These are phyloP conservation scores for Macrotis lagotis DNA, from an alignment of 2,113 vertebrate species.

Conservation along the genomic window DNA sequence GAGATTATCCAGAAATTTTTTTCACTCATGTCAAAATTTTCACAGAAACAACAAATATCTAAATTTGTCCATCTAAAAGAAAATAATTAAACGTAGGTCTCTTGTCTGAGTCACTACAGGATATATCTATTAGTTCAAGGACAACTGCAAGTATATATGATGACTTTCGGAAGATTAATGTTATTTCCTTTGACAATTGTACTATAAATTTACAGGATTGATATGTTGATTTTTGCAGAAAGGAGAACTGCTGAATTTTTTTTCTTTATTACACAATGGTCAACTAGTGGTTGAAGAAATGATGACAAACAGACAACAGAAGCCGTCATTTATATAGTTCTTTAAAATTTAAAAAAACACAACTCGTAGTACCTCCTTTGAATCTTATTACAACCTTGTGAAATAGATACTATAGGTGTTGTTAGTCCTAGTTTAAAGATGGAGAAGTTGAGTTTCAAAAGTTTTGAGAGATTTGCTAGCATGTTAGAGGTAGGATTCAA, in stretches of 20 bases:
- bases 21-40: background rate
- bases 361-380: background rate
- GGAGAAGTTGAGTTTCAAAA: background rate
- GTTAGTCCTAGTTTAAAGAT: background rate
- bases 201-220: background rate
- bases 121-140: background rate
- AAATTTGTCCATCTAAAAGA: background rate
- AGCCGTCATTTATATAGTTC: background rate
- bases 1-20: background rate
- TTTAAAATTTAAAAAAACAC: background rate
- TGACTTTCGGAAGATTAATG: background rate
- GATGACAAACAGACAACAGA: background rate
- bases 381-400: background rate
- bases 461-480: background rate
- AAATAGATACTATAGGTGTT: background rate
- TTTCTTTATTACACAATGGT: background rate
- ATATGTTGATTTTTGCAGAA: background rate
- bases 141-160: background rate
- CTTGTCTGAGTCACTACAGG: background rate
- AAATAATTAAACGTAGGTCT: conserved; percentile 5
- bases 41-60: background rate
- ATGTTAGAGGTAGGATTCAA: background rate
- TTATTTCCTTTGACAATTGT: background rate
- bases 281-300: background rate
- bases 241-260: background rate